A percentile compares a stretch with the other conserved stretches of the same genome.
phyloP scores from a whole-genome alignment of 2,113 vertebrate genomes.

The Ceuthmochares aereus region DNA sequence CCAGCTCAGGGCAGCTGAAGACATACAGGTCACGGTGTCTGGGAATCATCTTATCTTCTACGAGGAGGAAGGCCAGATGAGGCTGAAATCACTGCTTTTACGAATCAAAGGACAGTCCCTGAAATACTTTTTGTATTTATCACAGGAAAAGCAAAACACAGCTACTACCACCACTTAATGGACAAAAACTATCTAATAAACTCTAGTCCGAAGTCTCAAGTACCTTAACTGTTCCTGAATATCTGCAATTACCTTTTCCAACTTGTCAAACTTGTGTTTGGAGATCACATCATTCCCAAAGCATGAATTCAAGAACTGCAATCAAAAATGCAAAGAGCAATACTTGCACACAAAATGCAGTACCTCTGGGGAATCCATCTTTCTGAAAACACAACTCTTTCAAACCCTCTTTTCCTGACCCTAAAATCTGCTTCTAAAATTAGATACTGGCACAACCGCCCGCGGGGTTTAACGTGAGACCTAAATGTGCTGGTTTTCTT shows the following conservation, averaged over 20 bases:
- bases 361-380: not conserved
- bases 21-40: not conserved
- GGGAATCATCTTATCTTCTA: not conserved
- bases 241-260: not conserved
- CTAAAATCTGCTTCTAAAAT: conserved; percentile 19
- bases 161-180: not conserved
- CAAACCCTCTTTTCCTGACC: not conserved
- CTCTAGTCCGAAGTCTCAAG: not conserved
- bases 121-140: not conserved
- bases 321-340: not conserved
- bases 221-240: not conserved
- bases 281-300: not conserved
- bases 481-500: conserved; percentile 30
- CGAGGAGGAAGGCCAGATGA: not conserved
- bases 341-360: not conserved
- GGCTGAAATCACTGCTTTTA: not conserved
- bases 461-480: not conserved
- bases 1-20: not conserved
- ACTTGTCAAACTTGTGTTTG: not conserved
- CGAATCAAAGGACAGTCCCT: not conserved
- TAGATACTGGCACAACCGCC: not conserved
- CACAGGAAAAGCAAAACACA: not conserved
- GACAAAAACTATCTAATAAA: not conserved
- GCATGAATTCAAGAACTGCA: not conserved
- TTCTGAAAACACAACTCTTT: not conserved